Conservation (phyloP, 2,113 vertebrate genomes). For the Montifringilla adamsi region DNA sequence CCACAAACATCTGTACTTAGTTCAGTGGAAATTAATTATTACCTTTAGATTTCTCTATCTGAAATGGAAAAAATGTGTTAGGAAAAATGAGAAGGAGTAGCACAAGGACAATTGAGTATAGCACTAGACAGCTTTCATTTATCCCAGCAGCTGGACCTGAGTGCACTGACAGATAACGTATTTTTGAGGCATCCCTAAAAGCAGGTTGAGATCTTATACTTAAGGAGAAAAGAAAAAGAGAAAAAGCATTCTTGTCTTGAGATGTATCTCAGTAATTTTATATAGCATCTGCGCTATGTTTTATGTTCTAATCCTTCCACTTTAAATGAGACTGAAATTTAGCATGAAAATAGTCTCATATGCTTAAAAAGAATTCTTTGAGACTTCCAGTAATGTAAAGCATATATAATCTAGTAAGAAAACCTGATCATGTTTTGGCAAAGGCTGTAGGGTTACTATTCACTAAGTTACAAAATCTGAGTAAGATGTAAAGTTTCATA, state of each 20-base stretch:
- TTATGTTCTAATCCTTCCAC: not conserved
- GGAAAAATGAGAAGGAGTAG: not conserved
- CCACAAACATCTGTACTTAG: not conserved
- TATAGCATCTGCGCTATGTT: not conserved
- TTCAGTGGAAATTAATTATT: not conserved
- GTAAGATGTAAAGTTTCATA: not conserved
- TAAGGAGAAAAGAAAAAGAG: not conserved
- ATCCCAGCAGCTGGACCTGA: not conserved
- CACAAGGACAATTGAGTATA: not conserved
- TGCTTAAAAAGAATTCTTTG: not conserved
- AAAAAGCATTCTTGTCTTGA: not conserved
- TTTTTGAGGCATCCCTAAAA: not conserved
- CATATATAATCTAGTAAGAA: not conserved
- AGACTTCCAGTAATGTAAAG: not conserved
- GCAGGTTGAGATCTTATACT: not conserved
- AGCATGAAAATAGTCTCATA: not conserved
- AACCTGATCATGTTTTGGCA: not conserved
- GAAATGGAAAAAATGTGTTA: not conserved
- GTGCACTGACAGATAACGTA: not conserved
- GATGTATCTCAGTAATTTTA: not conserved
- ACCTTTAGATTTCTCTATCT: not conserved
- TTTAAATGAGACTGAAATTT: not conserved
- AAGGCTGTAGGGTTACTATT: not conserved
- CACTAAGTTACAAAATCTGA: not conserved
- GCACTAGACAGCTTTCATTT: not conserved